Conservation (phyloP, 2,113 vertebrate species). For the Scophthalmus maximus region DNA sequence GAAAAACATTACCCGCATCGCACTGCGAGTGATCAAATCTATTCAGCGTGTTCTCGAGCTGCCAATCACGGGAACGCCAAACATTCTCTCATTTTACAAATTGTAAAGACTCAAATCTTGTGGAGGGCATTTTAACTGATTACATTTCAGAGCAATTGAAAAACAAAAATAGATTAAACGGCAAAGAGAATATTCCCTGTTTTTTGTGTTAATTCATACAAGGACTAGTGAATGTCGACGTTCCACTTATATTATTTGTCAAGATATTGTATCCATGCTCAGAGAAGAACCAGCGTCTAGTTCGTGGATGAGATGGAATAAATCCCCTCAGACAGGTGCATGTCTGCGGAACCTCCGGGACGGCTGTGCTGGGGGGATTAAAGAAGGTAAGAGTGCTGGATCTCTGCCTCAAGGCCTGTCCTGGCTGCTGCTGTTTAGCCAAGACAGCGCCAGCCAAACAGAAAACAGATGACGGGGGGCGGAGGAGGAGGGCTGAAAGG, state of each 20-base stretch:
- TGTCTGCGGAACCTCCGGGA: constrained; percentile 66
- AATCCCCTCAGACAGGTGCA: constrained; percentile 68
- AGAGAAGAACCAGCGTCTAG: constrained; percentile 1
- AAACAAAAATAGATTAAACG: not conserved
- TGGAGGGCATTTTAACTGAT: no score
- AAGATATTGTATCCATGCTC: not conserved
- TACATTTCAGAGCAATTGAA: not conserved
- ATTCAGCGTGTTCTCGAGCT: not conserved
- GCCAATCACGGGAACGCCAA: no score
- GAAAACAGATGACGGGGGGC: constrained; percentile 77
- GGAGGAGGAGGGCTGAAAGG: constrained; percentile 32
- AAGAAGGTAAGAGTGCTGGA: constrained; percentile 68
- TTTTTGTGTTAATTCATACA: no score
- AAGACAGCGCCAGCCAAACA: constrained; percentile 68
- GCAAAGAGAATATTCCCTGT: not conserved
- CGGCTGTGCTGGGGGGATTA: constrained; percentile 63
- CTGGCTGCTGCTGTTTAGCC: constrained; percentile 74
- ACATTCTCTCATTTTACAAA: no score
- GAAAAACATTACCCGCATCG: not conserved
- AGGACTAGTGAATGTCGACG: no score
- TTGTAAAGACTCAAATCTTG: no score
- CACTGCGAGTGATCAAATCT: not conserved
- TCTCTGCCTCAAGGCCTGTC: constrained; percentile 50
- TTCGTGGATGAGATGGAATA: constrained; percentile 10
- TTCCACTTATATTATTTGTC: no score